phyloP scores from a whole-genome alignment of 2,888 invertebrate species.

The Dryococelus australis region DNA sequence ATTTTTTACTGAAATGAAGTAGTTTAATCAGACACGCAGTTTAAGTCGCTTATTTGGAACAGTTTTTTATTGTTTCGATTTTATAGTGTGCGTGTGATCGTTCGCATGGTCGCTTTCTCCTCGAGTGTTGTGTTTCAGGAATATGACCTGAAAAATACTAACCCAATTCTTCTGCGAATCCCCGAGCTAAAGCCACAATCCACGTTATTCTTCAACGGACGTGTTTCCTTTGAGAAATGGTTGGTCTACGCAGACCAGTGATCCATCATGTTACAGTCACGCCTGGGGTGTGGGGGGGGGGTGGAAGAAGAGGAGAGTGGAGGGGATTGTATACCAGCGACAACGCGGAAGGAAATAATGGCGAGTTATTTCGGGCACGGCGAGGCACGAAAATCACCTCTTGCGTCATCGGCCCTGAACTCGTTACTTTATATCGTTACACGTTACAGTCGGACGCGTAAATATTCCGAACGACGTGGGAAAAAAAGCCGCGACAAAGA shows the following conservation, averaged over 20 bases:
- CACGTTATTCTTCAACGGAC: background rate
- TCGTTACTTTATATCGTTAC: background rate
- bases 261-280: slow-evolving; percentile 5
- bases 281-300: background rate
- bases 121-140: too few species aligned
- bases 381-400: background rate
- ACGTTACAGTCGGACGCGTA: background rate
- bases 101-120: too few species aligned
- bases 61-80: too few species aligned
- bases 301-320: too few species aligned
- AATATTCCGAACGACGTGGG: too few species aligned
- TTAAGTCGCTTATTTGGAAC: too few species aligned
- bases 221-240: background rate
- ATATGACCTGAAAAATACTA: background rate
- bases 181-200: background rate
- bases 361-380: background rate
- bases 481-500: too few species aligned
- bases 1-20: too few species aligned
- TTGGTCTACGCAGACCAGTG: background rate
- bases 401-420: background rate
- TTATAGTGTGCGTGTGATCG: too few species aligned
- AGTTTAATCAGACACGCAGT: too few species aligned
- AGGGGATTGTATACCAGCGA: background rate
- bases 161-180: background rate
- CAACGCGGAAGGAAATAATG: background rate